A percentile compares a stretch with the other conserved stretches of the same genome.
Conservation (phyloP, 2,797 vertebrate genomes). For the Sparidentex hasta region DNA sequence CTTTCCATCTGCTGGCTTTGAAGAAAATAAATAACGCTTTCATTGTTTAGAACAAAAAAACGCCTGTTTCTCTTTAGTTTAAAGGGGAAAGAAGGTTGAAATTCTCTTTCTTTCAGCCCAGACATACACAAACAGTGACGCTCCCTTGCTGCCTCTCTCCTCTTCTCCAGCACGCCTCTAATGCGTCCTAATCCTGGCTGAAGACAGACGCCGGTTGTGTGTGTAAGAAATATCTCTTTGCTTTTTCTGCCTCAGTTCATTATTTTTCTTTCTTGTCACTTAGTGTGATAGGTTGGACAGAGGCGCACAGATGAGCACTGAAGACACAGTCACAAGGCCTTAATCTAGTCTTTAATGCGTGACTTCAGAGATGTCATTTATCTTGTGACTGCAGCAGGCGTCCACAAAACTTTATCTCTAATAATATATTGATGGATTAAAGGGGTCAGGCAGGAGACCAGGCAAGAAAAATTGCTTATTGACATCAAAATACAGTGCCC, state of each 20-base stretch:
- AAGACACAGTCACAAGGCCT: slow-evolving; percentile 99
- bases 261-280: slow-evolving; percentile 99
- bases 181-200: slow-evolving; percentile 97
- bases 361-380: slow-evolving; percentile 99
- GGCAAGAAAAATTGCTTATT: slow-evolving; percentile 99
- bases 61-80: slow-evolving; percentile 66
- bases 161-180: slow-evolving; percentile 90
- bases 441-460: slow-evolving; percentile 99
- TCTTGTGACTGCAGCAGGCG: slow-evolving; percentile 99
- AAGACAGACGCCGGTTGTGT: slow-evolving; percentile 96
- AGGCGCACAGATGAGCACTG: slow-evolving; percentile 99
- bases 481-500: slow-evolving; percentile 99
- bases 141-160: slow-evolving; percentile 83
- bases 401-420: slow-evolving; percentile 99
- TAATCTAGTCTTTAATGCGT: slow-evolving; percentile 99
- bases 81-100: slow-evolving; percentile 65
- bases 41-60: slow-evolving; percentile 66
- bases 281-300: slow-evolving; percentile 99
- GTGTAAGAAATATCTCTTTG: slow-evolving; percentile 95
- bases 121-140: slow-evolving; percentile 75
- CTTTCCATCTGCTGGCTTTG: slow-evolving; percentile 27
- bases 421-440: slow-evolving; percentile 99
- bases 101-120: slow-evolving; percentile 73
- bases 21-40: slow-evolving; percentile 47
- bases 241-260: slow-evolving; percentile 99